Percentiles rank a stretch among this genome's conserved stretches.
Evolutionary conservation across 2,797 vertebrate species (phyloP).

Genomic region (Salarias fasciatus): DNA sequence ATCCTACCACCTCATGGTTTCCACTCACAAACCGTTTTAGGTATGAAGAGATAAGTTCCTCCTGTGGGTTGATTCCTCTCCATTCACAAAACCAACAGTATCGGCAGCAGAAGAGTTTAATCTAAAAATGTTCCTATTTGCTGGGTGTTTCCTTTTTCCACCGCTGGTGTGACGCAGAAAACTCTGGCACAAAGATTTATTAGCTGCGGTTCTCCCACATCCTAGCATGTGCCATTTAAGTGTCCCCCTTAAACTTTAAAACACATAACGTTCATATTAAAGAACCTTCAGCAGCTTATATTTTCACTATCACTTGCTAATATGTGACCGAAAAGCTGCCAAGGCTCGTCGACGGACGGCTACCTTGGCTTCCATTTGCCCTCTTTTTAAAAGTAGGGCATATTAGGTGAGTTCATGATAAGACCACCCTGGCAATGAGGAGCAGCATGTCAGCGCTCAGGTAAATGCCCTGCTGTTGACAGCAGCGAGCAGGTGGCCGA

Average conservation of each 20-base stretch:
- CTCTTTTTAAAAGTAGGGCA: slow-evolving; percentile 37
- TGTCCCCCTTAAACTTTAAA: slow-evolving; percentile 33
- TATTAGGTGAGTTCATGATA: slow-evolving; percentile 48
- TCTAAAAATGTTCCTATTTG: slow-evolving; percentile 32
- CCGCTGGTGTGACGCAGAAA: slow-evolving; percentile 47
- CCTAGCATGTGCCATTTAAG: slow-evolving; percentile 34
- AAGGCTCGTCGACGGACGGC: slow-evolving; percentile 28
- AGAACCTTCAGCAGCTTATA: slow-evolving; percentile 24
- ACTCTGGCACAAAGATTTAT: slow-evolving; percentile 35
- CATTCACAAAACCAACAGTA: slow-evolving; percentile 34
- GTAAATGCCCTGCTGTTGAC: slow-evolving; percentile 76
- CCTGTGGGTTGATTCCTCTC: slow-evolving; percentile 32
- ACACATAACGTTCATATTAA: slow-evolving; percentile 31
- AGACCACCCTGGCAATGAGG: slow-evolving; percentile 58
- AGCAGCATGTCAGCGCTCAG: slow-evolving; percentile 50
- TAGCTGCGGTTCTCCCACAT: slow-evolving; percentile 32
- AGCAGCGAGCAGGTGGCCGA: slow-evolving; percentile 75
- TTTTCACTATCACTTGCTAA: slow-evolving; percentile 16
- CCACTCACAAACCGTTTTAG: slow-evolving; percentile 32
- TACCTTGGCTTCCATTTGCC: slow-evolving; percentile 38
- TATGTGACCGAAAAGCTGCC: slow-evolving; percentile 26
- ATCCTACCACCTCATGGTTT: slow-evolving; percentile 48
- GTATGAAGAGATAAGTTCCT: slow-evolving; percentile 36
- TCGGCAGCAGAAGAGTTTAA: slow-evolving; percentile 38
- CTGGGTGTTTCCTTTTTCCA: slow-evolving; percentile 39